A percentile compares a stretch with the other conserved stretches of the same genome.
Evolutionary conservation across 2,888 invertebrate species (phyloP).

Genomic region (Harpalus rubripes): DNA sequence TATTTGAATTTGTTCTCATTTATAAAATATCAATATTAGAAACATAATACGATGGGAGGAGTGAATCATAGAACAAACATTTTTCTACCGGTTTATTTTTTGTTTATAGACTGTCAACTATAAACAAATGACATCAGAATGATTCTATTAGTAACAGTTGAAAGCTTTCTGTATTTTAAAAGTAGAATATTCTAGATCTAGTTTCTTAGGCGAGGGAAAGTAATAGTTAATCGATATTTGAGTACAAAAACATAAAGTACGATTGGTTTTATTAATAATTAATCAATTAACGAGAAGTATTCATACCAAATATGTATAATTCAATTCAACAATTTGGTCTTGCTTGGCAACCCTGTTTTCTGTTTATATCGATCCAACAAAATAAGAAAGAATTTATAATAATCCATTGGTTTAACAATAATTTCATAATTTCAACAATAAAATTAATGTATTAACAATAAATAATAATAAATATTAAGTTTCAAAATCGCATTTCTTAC

Average conservation of each 20-base stretch:
- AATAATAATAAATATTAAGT: neutral
- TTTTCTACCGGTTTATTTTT: neutral
- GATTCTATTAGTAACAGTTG: neutral
- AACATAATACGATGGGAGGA: neutral
- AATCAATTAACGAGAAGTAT: neutral
- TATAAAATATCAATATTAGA: conserved; percentile 46
- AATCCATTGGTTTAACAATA: conserved; percentile 8
- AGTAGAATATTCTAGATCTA: conserved; percentile 2
- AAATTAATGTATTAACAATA: conserved; percentile 12
- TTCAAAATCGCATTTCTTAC: conserved; percentile 69
- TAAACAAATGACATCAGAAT: neutral
- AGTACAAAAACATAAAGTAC: neutral
- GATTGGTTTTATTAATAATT: neutral
- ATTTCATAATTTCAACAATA: neutral
- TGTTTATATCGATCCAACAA: conserved; percentile 41
- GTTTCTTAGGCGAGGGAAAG: neutral
- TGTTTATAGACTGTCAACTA: neutral
- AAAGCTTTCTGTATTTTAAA: neutral
- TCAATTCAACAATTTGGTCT: conserved; percentile 12
- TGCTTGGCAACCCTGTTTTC: conserved; percentile 41
- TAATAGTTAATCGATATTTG: neutral
- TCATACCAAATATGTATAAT: conserved; percentile 16
- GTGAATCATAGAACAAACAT: neutral
- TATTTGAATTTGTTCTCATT: conserved; percentile 53
- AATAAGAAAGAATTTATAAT: conserved; percentile 37